A percentile compares a stretch with the other conserved stretches of the same genome.
Conservation (phyloP, 2,888 invertebrate species). For the Deroplatys truncata region DNA sequence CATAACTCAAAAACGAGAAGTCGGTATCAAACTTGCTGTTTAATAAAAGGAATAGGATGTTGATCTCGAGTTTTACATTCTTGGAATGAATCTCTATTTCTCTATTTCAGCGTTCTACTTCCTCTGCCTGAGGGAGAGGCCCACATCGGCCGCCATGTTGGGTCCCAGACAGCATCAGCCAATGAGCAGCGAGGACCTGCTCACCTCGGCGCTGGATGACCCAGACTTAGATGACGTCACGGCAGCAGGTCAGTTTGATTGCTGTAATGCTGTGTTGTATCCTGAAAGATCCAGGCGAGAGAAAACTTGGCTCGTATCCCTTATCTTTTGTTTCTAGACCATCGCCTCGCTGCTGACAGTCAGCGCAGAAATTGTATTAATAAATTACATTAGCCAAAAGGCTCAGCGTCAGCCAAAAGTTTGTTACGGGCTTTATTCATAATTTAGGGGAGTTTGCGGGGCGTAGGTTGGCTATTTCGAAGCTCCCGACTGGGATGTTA, state of each 20-base stretch:
- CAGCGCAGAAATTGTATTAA: neutral
- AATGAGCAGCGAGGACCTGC: slow-evolving; percentile 28
- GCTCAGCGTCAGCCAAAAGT: too few species aligned
- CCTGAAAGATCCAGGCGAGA: too few species aligned
- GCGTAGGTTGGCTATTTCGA: too few species aligned
- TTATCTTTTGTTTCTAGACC: neutral
- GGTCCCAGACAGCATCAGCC: slow-evolving; percentile 23
- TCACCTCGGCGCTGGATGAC: slow-evolving; percentile 26
- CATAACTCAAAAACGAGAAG: too few species aligned
- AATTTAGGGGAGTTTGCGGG: too few species aligned
- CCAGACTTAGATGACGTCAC: slow-evolving; percentile 25
- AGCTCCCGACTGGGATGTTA: too few species aligned
- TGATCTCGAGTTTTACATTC: too few species aligned
- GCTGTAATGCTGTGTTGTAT: too few species aligned
- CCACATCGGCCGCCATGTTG: slow-evolving; percentile 18
- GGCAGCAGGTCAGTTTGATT: slow-evolving; percentile 11
- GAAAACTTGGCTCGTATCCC: neutral
- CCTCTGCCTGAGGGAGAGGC: slow-evolving; percentile 29
- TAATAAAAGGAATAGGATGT: too few species aligned
- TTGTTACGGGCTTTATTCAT: too few species aligned
- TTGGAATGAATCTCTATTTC: neutral
- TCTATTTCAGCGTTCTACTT: slow-evolving; percentile 23
- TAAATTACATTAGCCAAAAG: neutral
- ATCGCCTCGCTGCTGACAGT: neutral
- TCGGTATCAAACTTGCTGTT: too few species aligned